Base-by-base conservation (phyloP, 2,888 invertebrate genomes). In the Macaria liturata region DNA sequence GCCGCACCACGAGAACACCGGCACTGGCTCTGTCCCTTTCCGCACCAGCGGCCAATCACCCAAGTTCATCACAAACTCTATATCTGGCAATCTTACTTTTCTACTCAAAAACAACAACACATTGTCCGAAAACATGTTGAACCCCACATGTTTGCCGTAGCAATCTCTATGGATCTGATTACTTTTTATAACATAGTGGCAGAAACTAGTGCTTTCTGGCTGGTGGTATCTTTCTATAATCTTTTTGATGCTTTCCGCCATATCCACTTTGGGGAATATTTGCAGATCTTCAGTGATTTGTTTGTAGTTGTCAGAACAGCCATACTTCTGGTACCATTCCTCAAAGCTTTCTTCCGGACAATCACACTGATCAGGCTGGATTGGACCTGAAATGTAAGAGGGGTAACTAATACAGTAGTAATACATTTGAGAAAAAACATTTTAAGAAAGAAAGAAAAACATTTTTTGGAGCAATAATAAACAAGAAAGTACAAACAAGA, bases 1-100 rank as follows among this genome's bases (percentile, higher is more conserved):
- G 1, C 98, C 98, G 86, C 99, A 99, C 99, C 99, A 99, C 9
- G 98, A 98, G 80, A 99, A 96, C 62, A 99, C 94, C 2, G 99
- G 98, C 64, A 95, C 93, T 8, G 93, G 92, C 9, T 93, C 91
- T 6, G 83, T 83, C 44, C 79, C 83, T 64, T 91, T 93, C 58
- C 92, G 91, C 2, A 95, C 94, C 32, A 99, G 86, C 0, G 99
- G 99, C 98, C 98, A 99, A 84, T 99, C 99, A 9, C 99, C 99
- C 9, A 99, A 92, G 88, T 99, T 99, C 48, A 97, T 93, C 68
- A 98, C 95, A 74, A 99, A 94, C 83, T 99, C 98, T 71, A 97
- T 88, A 84, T 99, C 96, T 4, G 98, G 98, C 54, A 99, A 81
- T 31, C 87, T 72, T 31, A 96, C 95, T 93, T 98, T 97, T 66